Percentiles rank a stretch among this genome's conserved stretches.
phyloP scores from a whole-genome alignment of 2,797 vertebrate genomes.

The Australoheros facetus region DNA sequence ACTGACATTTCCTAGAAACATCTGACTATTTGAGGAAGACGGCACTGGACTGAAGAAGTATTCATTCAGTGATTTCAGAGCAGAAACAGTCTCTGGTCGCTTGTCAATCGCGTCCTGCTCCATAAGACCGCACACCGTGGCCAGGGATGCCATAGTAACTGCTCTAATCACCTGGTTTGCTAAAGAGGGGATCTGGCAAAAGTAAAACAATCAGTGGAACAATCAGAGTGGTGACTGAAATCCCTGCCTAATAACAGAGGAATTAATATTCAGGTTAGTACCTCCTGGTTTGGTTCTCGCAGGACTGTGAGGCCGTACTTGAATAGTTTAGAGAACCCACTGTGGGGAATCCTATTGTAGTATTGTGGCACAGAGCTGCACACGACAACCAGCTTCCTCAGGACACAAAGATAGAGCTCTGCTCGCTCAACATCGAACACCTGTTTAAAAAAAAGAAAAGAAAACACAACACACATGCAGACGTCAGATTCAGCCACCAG shows the following conservation, averaged over 20 bases:
- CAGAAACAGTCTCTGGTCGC: slow-evolving; percentile 64
- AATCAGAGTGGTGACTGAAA: not conserved
- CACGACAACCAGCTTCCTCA: slow-evolving; percentile 80
- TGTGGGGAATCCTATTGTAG: slow-evolving; percentile 64
- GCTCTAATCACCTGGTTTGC: slow-evolving; percentile 83
- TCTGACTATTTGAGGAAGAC: slow-evolving; percentile 37
- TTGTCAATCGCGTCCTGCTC: slow-evolving; percentile 56
- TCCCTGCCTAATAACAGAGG: not conserved
- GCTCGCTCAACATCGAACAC: slow-evolving; percentile 83
- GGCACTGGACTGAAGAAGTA: slow-evolving; percentile 71
- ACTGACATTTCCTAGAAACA: slow-evolving; percentile 72
- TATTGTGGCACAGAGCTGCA: slow-evolving; percentile 65
- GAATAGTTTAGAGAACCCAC: slow-evolving; percentile 80
- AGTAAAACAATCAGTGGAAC: slow-evolving; percentile 1
- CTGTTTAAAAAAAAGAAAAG: slow-evolving; percentile 43
- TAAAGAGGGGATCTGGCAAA: slow-evolving; percentile 80
- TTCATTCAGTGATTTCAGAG: slow-evolving; percentile 71
- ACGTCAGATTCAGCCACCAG: not conserved
- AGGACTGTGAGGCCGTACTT: slow-evolving; percentile 79
- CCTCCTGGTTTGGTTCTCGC: slow-evolving; percentile 74
- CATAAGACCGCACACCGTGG: slow-evolving; percentile 79
- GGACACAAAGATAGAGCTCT: slow-evolving; percentile 85
- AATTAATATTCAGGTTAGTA: slow-evolving; percentile 28
- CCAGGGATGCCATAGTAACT: slow-evolving; percentile 85
- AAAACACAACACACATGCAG: not conserved